Evolutionary conservation across 2,888 invertebrate species (phyloP).

Genomic region (Hipparchia sbordonii): DNA sequence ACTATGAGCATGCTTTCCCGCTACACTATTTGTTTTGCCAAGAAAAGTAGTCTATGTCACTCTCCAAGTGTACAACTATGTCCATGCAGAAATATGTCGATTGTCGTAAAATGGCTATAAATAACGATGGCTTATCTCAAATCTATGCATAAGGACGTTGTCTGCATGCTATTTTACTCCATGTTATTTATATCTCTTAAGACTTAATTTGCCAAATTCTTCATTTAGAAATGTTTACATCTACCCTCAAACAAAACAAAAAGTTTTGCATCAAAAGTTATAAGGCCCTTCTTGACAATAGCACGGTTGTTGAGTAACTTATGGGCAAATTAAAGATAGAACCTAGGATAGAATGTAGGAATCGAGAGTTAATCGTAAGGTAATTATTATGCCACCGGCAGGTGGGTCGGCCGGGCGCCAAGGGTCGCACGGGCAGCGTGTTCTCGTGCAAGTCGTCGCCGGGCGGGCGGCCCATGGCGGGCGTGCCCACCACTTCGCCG

Average conservation of each 20-base stretch:
- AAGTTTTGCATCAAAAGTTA: too few relatives aligned
- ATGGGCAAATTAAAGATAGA: not conserved
- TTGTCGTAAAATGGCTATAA: not conserved
- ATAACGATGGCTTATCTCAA: not conserved
- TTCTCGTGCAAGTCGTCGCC: slow-evolving; percentile 96
- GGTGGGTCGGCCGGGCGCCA: slow-evolving; percentile 79
- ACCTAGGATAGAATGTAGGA: too few relatives aligned
- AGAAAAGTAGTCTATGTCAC: too few relatives aligned
- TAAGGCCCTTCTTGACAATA: too few relatives aligned
- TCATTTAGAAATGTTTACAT: not conserved
- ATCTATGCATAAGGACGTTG: not conserved
- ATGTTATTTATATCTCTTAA: not conserved
- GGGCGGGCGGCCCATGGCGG: slow-evolving; percentile 93
- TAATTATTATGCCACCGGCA: slow-evolving; percentile 65
- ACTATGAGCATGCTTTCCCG: too few relatives aligned
- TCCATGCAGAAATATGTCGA: too few relatives aligned
- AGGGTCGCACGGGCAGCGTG: slow-evolving; percentile 92
- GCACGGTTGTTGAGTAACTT: too few relatives aligned
- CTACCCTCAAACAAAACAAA: not conserved
- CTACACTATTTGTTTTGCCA: too few relatives aligned
- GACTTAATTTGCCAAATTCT: not conserved
- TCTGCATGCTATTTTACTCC: not conserved
- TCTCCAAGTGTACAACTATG: too few relatives aligned
- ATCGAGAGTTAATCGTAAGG: not conserved
- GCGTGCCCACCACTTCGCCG: slow-evolving; percentile 91